Percentiles rank a stretch among this genome's conserved stretches.
Evolutionary conservation across 1,140 invertebrate genomes (phyloP).

Genomic region (Rhyzopertha dominica): DNA sequence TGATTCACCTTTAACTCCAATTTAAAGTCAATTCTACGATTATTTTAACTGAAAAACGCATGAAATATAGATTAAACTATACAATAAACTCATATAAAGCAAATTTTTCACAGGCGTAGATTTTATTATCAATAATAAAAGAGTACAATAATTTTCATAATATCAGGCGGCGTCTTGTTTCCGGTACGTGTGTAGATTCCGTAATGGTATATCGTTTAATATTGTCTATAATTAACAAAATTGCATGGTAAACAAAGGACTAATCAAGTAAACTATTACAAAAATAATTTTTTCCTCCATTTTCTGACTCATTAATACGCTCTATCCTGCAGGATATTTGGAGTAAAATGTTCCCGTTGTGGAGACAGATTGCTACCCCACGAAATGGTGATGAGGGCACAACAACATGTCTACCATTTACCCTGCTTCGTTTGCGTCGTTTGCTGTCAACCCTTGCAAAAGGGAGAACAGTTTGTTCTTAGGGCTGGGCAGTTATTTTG

Average conservation of each 20-base stretch:
- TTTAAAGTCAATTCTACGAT: no score
- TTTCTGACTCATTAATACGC: slow-evolving; percentile 4
- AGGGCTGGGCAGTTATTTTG: slow-evolving; percentile 91
- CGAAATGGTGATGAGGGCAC: slow-evolving; percentile 88
- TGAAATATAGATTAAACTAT: no score
- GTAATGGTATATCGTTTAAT: no score
- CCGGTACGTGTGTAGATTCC: no score
- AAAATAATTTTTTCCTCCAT: background rate
- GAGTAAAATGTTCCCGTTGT: slow-evolving; percentile 88
- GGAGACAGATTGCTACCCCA: slow-evolving; percentile 81
- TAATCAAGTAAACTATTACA: background rate
- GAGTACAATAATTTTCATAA: no score
- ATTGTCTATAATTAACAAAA: no score
- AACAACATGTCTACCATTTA: slow-evolving; percentile 80
- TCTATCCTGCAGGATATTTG: slow-evolving; percentile 69
- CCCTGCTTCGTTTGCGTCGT: slow-evolving; percentile 88
- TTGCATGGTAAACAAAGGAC: background rate
- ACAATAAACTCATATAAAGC: no score
- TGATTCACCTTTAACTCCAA: no score
- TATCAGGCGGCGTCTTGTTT: no score
- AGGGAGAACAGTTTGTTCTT: slow-evolving; percentile 93
- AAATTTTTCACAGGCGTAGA: no score
- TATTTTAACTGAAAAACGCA: no score
- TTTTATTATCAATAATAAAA: no score
- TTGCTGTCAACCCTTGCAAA: slow-evolving; percentile 87